phyloP scores from a whole-genome alignment of 2,888 invertebrate genomes.

The Apocheima hispidaria region DNA sequence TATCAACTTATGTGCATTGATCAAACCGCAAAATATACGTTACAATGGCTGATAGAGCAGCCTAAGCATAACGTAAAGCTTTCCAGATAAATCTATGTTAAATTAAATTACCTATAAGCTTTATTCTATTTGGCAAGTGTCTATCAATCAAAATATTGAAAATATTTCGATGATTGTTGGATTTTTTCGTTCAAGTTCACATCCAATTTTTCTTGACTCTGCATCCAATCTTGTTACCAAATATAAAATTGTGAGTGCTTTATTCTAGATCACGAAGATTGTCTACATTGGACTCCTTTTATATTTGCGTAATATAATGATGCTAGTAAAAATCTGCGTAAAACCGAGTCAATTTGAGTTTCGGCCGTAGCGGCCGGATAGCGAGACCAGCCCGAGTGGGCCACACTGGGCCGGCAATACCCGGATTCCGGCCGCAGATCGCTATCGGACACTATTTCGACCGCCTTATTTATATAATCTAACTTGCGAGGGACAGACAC shows the following conservation, averaged over 20 bases:
- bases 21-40: conserved; percentile 69
- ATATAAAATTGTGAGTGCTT: conserved; percentile 43
- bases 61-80: too few species aligned
- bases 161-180: not conserved
- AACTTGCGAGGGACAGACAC: conserved; percentile 83
- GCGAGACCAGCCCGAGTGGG: conserved; percentile 35
- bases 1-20: conserved; percentile 62
- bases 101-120: not conserved
- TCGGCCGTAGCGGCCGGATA: conserved; percentile 43
- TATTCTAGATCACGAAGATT: conserved; percentile 45
- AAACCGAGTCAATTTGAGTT: conserved; percentile 78
- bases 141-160: not conserved
- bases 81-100: not conserved
- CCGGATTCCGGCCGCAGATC: conserved; percentile 61
- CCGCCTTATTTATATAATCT: conserved; percentile 85
- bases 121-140: not conserved
- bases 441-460: conserved; percentile 77
- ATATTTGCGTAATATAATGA: conserved; percentile 63
- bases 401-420: conserved; percentile 52
- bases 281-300: conserved; percentile 46
- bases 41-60: conserved; percentile 7
- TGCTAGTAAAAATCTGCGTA: conserved; percentile 72
- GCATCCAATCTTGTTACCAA: conserved; percentile 41
- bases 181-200: not conserved
- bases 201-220: conserved; percentile 28